These are phyloP conservation scores for Paracyprichromis sp. DNA, from an alignment of 2,113 vertebrate genomes.

Conservation along the genomic window DNA sequence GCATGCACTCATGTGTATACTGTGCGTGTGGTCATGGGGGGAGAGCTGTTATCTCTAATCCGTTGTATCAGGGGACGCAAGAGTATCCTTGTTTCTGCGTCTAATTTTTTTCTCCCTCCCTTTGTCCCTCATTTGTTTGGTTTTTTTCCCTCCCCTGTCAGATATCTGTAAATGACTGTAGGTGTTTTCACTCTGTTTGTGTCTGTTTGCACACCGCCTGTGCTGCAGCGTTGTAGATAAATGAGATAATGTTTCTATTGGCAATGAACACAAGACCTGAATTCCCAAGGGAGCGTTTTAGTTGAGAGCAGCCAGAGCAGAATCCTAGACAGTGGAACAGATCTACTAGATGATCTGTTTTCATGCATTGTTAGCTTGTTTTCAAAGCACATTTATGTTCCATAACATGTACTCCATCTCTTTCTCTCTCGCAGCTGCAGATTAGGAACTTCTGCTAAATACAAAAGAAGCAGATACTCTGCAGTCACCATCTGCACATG, in stretches of 20 bases:
- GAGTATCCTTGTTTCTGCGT: not conserved
- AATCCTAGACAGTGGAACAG: slow-evolving; percentile 32
- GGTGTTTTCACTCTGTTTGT: not conserved
- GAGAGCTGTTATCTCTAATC: not conserved
- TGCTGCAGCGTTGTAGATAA: slow-evolving; percentile 40
- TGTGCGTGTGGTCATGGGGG: not conserved
- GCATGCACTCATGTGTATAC: not conserved
- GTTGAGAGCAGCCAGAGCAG: slow-evolving; percentile 33
- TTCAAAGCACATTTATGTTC: slow-evolving; percentile 32
- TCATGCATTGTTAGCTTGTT: slow-evolving; percentile 46
- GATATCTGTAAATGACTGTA: slow-evolving; percentile 9
- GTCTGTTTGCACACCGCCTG: slow-evolving; percentile 16
- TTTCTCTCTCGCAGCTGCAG: not conserved
- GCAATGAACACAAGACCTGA: slow-evolving; percentile 41
- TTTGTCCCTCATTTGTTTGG: not conserved
- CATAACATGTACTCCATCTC: not conserved
- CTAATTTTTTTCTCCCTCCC: not conserved
- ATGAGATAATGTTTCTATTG: slow-evolving; percentile 53
- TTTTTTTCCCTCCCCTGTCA: not conserved
- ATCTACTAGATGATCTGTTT: slow-evolving; percentile 42
- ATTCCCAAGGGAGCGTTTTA: slow-evolving; percentile 56
- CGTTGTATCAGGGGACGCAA: not conserved
- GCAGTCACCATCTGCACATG: not conserved
- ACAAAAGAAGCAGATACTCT: not conserved
- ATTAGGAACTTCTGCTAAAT: slow-evolving; percentile 12